These are phyloP conservation scores for Enteromius anoplus DNA, from an alignment of 2,797 vertebrate genomes.

Conservation along the genomic window DNA sequence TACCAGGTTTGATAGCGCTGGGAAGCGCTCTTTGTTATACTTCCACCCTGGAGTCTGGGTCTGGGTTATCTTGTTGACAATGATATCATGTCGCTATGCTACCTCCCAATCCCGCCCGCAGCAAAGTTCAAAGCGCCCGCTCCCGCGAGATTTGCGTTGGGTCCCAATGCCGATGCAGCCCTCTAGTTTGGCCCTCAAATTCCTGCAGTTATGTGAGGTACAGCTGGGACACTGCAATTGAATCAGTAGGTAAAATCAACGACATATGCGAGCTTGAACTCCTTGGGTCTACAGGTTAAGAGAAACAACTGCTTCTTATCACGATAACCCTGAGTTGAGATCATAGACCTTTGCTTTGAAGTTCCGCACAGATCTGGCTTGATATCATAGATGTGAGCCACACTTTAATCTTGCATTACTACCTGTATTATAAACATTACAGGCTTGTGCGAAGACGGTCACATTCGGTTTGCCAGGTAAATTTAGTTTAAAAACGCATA, in stretches of 20 bases:
- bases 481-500: background rate
- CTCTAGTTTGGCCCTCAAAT: conserved; percentile 12
- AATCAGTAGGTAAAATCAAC: conserved; percentile 40
- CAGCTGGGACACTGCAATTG: conserved; percentile 16
- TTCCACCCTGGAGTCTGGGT: too few species aligned
- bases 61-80: too few species aligned
- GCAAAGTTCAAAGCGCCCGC: too few species aligned
- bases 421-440: background rate
- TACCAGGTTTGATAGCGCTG: too few species aligned
- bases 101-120: too few species aligned
- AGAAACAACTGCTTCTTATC: conserved; percentile 36
- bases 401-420: background rate
- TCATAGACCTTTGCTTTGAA: conserved; percentile 14
- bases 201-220: conserved; percentile 5
- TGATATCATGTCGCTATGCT: too few species aligned
- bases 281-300: conserved; percentile 4
- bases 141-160: too few species aligned
- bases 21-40: too few species aligned
- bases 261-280: conserved; percentile 27
- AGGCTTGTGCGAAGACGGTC: background rate
- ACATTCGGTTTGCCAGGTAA: background rate
- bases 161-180: too few species aligned
- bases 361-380: conserved; percentile 3
- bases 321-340: background rate
- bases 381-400: conserved; percentile 21